Conservation (phyloP, 2,888 invertebrate genomes). For the Andrena minutula region DNA sequence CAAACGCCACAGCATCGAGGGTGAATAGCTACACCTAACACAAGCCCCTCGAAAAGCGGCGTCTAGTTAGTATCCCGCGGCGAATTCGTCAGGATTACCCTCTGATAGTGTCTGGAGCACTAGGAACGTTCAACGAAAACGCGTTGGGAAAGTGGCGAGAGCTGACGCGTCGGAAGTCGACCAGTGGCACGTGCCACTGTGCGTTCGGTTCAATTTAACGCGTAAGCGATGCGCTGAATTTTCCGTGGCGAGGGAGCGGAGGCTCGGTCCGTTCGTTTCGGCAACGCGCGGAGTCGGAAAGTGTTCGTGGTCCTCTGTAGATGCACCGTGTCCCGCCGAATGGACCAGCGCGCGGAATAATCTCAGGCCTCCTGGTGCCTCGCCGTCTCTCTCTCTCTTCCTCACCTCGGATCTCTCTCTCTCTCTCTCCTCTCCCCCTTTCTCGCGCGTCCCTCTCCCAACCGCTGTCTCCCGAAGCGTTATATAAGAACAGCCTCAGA, state of each 20-base stretch:
- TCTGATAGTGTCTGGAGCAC: no score
- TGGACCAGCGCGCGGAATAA: conserved; percentile 49
- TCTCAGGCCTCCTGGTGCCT: conserved; percentile 30
- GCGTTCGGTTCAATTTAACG: conserved; percentile 13
- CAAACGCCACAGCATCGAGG: no score
- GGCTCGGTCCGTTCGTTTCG: neutral
- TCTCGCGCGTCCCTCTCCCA: neutral
- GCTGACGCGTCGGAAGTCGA: neutral
- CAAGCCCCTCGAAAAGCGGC: no score
- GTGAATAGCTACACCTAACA: no score
- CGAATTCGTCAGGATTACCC: neutral
- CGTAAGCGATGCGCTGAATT: conserved; percentile 18
- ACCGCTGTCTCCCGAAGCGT: conserved; percentile 58
- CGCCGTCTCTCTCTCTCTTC: conserved; percentile 3
- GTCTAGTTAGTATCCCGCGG: no score
- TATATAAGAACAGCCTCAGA: conserved; percentile 79
- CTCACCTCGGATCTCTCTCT: neutral
- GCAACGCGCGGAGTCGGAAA: neutral
- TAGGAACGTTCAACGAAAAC: neutral
- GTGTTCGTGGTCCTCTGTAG: conserved; percentile 50
- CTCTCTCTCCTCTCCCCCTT: neutral
- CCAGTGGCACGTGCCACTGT: conserved; percentile 2
- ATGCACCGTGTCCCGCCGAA: conserved; percentile 53
- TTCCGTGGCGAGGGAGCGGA: conserved; percentile 6
- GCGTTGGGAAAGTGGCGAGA: conserved; percentile 1